Evolutionary conservation across 2,888 invertebrate genomes (phyloP), one percentile per base, ranked within the genome.

Genomic region (Panzeria rudis): DNA sequence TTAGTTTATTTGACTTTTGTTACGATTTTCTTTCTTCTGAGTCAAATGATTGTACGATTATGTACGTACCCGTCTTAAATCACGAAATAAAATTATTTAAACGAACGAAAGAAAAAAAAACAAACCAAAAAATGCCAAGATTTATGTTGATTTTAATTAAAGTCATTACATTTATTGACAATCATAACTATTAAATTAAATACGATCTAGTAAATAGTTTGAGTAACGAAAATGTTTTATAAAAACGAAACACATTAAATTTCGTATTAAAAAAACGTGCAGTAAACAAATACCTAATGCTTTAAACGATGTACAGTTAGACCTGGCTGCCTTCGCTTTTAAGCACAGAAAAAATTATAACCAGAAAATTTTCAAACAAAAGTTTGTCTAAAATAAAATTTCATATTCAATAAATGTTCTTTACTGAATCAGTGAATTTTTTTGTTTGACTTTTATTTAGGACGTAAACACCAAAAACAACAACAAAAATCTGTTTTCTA

Each of bases 81-180:
- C 78, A 85, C 50, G 72, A 68, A 66, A 84, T 68, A 35, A 64
- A 66, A 68, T 52, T 72, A 32, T 68, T 73, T 32, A 50, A 61
- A 50, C 25, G 32, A 47, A 32, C 23, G 9, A 62, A 66, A 50
- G 23, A 0, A n/a, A 29, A 25, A 35, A 7, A 25, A 69, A 54
- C 17, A 20, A 32, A 69, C 47, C 2, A 2, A 0, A 35, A 62
- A 73, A 80, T 54, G n/a, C 44, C 66, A 76, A 82, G 64, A 82
- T 85, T 85, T 85, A 85, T 85, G 85, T 75, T 79, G 64, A 82
- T 66, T 85, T 82, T 82, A 82, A 85, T 85, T 85, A 85, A 82
- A 82, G 85, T 82, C 82, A 79, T 85, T 85, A 79, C 56, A 71
- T 75, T 85, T 82, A 85, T 85, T 82, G 82, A 71, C 78, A 82